phyloP scores from a whole-genome alignment of 2,797 vertebrate genomes.

The Buceros bicornis region DNA sequence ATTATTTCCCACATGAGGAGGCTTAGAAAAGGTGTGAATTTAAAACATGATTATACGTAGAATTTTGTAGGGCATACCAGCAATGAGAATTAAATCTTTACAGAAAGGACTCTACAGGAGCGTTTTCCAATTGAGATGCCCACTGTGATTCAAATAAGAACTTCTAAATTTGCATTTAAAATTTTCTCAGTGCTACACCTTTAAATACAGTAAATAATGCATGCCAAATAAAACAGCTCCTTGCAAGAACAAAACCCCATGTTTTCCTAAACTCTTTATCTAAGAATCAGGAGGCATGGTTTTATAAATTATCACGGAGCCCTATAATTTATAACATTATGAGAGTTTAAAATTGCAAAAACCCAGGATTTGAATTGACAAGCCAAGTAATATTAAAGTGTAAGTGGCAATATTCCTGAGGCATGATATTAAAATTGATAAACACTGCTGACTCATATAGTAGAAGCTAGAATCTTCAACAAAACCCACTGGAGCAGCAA shows the following conservation, averaged over 20 bases:
- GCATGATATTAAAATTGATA: conserved; percentile 50
- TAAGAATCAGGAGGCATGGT: neutral
- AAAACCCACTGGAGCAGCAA: conserved; percentile 51
- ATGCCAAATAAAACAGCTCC: neutral
- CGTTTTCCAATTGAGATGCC: conserved; percentile 3
- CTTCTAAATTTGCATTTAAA: conserved; percentile 24
- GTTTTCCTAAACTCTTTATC: neutral
- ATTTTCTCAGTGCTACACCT: neutral
- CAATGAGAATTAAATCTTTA: conserved; percentile 20
- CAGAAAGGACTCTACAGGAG: neutral
- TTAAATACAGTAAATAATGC: conserved; percentile 13
- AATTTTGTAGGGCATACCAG: neutral
- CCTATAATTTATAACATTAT: neutral
- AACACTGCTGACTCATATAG: conserved; percentile 46
- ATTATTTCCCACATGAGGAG: neutral
- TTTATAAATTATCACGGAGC: neutral
- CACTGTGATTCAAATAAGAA: conserved; percentile 18
- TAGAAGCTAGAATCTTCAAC: conserved; percentile 19
- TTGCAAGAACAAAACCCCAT: neutral
- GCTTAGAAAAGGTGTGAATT: conserved; percentile 14
- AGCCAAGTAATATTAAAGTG: conserved; percentile 34
- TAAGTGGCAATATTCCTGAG: conserved; percentile 35
- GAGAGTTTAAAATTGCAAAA: conserved; percentile 2
- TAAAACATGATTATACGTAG: neutral
- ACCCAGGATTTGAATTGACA: neutral